Evolutionary conservation across 2,113 vertebrate genomes (phyloP).

Genomic region (Dipodomys merriami): DNA sequence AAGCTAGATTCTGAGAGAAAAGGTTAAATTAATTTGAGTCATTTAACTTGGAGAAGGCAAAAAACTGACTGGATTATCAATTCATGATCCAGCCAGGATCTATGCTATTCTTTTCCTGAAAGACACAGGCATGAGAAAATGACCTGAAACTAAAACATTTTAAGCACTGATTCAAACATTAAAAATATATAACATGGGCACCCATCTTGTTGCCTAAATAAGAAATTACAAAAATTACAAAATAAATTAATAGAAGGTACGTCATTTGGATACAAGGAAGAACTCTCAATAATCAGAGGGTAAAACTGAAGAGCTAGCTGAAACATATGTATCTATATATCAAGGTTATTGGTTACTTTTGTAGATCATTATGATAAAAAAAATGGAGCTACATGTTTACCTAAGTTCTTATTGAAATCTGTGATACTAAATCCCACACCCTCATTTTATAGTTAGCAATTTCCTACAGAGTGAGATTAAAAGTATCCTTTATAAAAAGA

Average conservation of each 20-base stretch:
- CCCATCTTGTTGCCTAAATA: not conserved
- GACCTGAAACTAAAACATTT: slow-evolving; percentile 1
- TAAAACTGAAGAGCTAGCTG: not conserved
- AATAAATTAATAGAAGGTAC: not conserved
- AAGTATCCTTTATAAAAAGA: not conserved
- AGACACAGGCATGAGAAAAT: not conserved
- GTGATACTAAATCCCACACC: not conserved
- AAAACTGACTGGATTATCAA: slow-evolving; percentile 2
- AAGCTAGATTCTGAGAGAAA: slow-evolving; percentile 39
- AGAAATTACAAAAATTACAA: not conserved
- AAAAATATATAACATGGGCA: not conserved
- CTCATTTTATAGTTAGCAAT: not conserved
- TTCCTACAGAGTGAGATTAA: not conserved
- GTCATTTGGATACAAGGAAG: not conserved
- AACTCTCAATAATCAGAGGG: not conserved
- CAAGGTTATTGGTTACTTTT: not conserved
- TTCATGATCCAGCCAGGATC: not conserved
- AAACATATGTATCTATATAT: not conserved
- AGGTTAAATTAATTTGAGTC: slow-evolving; percentile 38
- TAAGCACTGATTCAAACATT: not conserved
- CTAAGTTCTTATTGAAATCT: not conserved
- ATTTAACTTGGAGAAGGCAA: slow-evolving; percentile 4
- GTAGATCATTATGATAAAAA: not conserved
- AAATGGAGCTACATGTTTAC: not conserved
- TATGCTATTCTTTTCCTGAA: slow-evolving; percentile 25